Evolutionary conservation across 2,888 invertebrate species (phyloP), one percentile per base, ranked within the genome.

Genomic region (Bhutanitis thaidina): DNA sequence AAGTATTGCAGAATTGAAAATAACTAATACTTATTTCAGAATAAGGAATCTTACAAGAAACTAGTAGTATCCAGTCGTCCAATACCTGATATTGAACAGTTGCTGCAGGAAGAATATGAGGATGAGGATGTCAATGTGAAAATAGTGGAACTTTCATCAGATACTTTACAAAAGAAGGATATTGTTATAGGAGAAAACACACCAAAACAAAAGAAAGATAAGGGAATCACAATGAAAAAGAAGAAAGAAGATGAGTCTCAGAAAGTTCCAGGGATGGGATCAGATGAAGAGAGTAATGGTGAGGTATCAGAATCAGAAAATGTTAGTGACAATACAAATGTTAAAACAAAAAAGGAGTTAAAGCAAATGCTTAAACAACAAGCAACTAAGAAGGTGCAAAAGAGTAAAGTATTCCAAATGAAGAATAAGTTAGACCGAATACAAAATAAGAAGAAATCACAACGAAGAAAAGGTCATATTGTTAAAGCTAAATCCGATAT

Each of bases 51-150:
- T 5, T 93, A 94, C 61, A 94, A 94, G 69, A 93, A 94, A 59
- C 80, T 94, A 41, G 91, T 95, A 5, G 91, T 93, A n/a, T 93
- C 94, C 0, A 93, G 91, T 65, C 91, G 93, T 43, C 93, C 93
- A 0, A 88, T 94, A 58, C 94, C 94, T 36, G 94, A 94, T 67
- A 77, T 94, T 57, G 93, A 94, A 68, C 90, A 94, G 62, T 76
- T 94, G 46, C 77, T 94, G 4, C 90, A 92, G 63, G 92, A 94
- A 38, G 93, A 94, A 65, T 94, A 94, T 77, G 93, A 95, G 75
- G 93, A 94, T 62, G 93, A 93, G 34, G 93, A 94, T 71, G 95
- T 95, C 0, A 94, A 93, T 58, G 94, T 96, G 0, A 94, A 94
- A 86, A 93, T 96, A 53, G 91, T 94, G 0, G 95, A 96, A 71